Conservation (phyloP, 37 sponge, comb jelly and placozoan species). For the Amphimedon queenslandica region DNA sequence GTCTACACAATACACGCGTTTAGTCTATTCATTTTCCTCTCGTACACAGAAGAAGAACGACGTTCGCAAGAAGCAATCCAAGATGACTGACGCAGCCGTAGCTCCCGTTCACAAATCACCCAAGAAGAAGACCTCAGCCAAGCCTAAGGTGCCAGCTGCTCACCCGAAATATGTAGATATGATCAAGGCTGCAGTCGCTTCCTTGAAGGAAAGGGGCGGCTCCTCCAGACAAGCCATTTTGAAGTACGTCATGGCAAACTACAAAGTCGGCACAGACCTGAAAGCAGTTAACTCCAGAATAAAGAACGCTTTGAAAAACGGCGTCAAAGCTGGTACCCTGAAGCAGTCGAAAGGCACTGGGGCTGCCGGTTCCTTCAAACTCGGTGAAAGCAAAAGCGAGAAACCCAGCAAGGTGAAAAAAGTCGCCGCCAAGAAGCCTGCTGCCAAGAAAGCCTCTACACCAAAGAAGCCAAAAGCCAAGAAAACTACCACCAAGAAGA, state of each 20-base stretch:
- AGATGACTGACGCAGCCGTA: too few species aligned
- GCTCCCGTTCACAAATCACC: too few species aligned
- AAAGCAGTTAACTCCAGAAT: slow-evolving; percentile 51
- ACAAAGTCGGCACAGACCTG: slow-evolving; percentile 72
- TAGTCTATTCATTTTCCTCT: too few species aligned
- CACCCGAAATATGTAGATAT: slow-evolving; percentile 87
- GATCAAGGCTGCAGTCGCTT: slow-evolving; percentile 63
- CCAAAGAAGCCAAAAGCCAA: slow-evolving; percentile 30
- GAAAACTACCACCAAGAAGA: slow-evolving; percentile 19
- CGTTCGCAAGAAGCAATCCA: too few species aligned
- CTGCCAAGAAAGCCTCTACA: slow-evolving; percentile 18
- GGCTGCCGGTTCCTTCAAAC: slow-evolving; percentile 86
- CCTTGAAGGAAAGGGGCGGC: slow-evolving; percentile 63
- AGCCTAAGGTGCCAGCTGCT: slow-evolving; percentile 44
- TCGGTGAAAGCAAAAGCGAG: too few species aligned
- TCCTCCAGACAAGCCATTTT: slow-evolving; percentile 79
- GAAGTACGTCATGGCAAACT: slow-evolving; percentile 88
- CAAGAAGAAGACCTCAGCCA: slow-evolving; percentile 33
- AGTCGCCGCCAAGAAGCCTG: slow-evolving; percentile 28
- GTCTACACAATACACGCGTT: too few species aligned
- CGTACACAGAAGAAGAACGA: too few species aligned
- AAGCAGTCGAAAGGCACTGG: slow-evolving; percentile 80
- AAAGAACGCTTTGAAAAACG: slow-evolving; percentile 65
- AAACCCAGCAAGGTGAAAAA: slow-evolving; percentile 50
- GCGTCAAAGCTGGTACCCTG: slow-evolving; percentile 49